Evolutionary conservation across 2,113 vertebrate species (phyloP), one percentile per base, ranked within the genome.

Genomic region (Takifugu flavidus): DNA sequence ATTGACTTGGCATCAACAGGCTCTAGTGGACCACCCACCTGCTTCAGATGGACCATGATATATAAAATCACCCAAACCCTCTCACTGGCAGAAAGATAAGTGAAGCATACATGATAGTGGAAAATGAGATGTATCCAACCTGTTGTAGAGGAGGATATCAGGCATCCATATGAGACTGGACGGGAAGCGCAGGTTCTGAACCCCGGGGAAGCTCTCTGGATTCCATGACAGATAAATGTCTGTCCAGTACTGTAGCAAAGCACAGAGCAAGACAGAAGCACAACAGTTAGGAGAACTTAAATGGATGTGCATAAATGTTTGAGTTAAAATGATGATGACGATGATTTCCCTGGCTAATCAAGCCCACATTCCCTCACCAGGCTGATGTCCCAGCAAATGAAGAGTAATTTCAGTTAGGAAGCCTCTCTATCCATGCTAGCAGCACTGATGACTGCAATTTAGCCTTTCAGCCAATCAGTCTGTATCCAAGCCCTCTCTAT

Each of bases 91-190:
- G 29, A 31, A 31, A 31, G 29, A 31, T 31, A 6, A 6, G 7
- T 31, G 44, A 3, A 51, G 47, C 49, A 49, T 49, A 6, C 15
- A 15, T 5, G 47, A 56, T 3, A 47, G 3, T 14, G 45, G 15
- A 47, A 7, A n/a, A 47, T 5, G 5, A n/a, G 7, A n/a, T n/a
- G 20, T 25, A 49, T 20, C 87, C 90, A 79, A 95, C 94, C 94
- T 95, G 91, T 95, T 95, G 73, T 95, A 95, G 6, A 95, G 92
- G 56, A 95, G 92, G 77, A 95, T 94, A 71, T 95, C 94, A 28
- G 94, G 94, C 1, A 93, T 92, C 93, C 94, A 95, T 58, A 95
- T 88, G 82, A 94, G 93, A 78, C 93, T 87, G 0, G 92, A 86
- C 25, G 92, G 94, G 77, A 95, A 95, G 52, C 92, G 81, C 29